Percentiles rank a stretch among this genome's conserved stretches.
Conservation (phyloP, 2,797 vertebrate genomes). For the Merluccius polli region DNA sequence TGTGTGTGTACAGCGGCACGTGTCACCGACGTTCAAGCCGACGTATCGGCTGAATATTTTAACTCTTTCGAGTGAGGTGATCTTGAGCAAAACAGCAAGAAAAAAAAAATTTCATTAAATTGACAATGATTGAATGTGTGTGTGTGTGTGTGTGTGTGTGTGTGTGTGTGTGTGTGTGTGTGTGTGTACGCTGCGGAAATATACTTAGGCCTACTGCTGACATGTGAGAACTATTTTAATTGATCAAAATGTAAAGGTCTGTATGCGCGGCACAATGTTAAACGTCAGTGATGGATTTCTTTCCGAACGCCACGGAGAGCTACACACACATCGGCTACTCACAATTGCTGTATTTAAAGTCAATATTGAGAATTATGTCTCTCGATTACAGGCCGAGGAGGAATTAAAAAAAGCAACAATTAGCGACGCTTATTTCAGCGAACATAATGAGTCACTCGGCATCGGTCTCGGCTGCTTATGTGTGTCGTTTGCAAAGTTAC, state of each 20-base stretch:
- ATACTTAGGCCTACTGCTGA: not conserved
- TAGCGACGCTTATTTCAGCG: constrained; percentile 15
- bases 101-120: not conserved
- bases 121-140: not conserved
- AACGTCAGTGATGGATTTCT: not conserved
- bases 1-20: not conserved
- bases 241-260: not conserved
- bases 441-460: constrained; percentile 23
- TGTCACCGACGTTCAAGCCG: constrained; percentile 48
- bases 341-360: not conserved
- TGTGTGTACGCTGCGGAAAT: not conserved
- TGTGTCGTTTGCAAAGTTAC: constrained; percentile 46
- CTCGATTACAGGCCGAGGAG: not conserved
- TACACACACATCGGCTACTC: not conserved
- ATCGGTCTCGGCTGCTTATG: constrained; percentile 30
- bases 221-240: not conserved
- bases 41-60: constrained; percentile 33
- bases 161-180: too few species aligned
- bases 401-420: constrained; percentile 4
- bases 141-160: too few species aligned
- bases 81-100: not conserved
- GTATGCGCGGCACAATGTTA: not conserved
- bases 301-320: not conserved
- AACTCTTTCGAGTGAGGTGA: constrained; percentile 29
- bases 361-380: not conserved